Evolutionary conservation across 2,888 invertebrate species (phyloP).

Genomic region (Conchocele bisecta): DNA sequence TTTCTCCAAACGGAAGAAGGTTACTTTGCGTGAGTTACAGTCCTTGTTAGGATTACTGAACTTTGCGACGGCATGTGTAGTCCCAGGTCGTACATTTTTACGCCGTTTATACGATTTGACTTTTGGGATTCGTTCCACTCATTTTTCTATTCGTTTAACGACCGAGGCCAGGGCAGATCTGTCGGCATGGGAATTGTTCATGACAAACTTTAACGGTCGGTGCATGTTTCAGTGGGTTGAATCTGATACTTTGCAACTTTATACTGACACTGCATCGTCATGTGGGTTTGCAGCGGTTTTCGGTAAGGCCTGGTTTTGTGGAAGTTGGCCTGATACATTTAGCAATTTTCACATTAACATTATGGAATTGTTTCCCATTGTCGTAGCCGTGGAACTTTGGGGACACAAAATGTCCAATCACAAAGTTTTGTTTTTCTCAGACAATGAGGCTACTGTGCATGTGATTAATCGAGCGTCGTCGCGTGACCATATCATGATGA

Average conservation of each 20-base stretch:
- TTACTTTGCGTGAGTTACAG: constrained; percentile 9
- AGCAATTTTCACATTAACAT: not conserved
- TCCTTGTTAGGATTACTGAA: constrained; percentile 11
- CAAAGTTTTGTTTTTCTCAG: constrained; percentile 29
- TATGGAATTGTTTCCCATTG: constrained; percentile 27
- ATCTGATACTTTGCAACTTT: constrained; percentile 1
- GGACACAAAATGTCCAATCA: constrained; percentile 8
- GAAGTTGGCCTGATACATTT: too few relatives aligned
- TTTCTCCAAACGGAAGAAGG: constrained; percentile 8
- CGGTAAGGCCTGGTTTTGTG: too few relatives aligned
- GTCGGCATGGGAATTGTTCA: too few relatives aligned
- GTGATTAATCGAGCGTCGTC: not conserved
- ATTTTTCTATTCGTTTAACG: too few relatives aligned
- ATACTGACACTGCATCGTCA: too few relatives aligned
- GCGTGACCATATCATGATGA: not conserved
- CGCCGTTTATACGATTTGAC: not conserved
- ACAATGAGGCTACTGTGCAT: constrained; percentile 44
- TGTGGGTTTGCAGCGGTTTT: too few relatives aligned
- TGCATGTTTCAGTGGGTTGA: not conserved
- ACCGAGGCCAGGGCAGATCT: too few relatives aligned
- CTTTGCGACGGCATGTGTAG: not conserved
- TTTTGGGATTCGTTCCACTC: too few relatives aligned
- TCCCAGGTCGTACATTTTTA: constrained; percentile 8
- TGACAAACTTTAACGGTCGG: too few relatives aligned
- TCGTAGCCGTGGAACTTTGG: constrained; percentile 22